Percentiles rank a stretch among this genome's conserved stretches.
Conservation (phyloP, 2,797 vertebrate species). For the Chloroceryle amazona region DNA sequence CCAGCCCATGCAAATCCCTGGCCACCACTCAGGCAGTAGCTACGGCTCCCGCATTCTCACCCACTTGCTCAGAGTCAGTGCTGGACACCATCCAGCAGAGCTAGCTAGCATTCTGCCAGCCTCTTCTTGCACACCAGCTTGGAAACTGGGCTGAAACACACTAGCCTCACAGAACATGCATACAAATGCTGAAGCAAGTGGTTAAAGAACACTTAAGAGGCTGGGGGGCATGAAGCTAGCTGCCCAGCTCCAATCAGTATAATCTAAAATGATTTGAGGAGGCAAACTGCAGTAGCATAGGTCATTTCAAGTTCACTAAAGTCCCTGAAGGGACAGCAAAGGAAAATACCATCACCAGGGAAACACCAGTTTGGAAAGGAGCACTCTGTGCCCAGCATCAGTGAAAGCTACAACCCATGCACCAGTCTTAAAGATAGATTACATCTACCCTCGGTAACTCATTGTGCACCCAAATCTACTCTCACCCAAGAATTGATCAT, state of each 20-base stretch:
- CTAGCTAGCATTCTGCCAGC: background rate
- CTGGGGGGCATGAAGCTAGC: background rate
- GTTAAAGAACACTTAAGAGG: background rate
- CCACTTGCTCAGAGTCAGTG: background rate
- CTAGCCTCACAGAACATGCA: background rate
- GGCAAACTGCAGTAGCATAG: background rate
- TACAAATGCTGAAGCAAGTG: background rate
- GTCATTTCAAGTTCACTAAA: background rate
- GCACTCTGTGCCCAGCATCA: background rate
- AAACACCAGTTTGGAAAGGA: background rate
- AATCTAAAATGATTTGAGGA: background rate
- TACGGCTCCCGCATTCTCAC: background rate
- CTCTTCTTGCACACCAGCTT: background rate
- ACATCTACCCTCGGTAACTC: background rate
- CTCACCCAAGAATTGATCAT: background rate
- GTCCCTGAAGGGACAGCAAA: background rate
- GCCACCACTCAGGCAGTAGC: background rate
- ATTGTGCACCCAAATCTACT: background rate
- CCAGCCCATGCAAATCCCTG: background rate
- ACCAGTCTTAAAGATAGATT: background rate
- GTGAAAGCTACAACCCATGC: background rate
- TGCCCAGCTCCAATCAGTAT: background rate
- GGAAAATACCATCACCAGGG: background rate
- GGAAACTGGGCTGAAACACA: background rate
- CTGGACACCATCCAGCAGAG: slow-evolving; percentile 32